Conservation (phyloP, 2,113 vertebrate species). For the Lophochroa leadbeateri region DNA sequence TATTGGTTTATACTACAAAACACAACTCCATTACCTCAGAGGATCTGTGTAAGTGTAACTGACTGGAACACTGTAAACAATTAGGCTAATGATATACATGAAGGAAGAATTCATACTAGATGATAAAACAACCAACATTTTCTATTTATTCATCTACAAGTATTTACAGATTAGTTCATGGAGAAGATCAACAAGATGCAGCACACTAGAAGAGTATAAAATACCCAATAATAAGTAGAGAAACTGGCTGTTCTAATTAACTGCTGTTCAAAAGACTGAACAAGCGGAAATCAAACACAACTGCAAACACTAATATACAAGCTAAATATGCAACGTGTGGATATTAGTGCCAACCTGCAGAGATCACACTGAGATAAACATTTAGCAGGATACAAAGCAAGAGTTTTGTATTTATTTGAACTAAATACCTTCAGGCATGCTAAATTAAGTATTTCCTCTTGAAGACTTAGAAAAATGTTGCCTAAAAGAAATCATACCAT, state of each 20-base stretch:
- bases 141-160: background rate
- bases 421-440: background rate
- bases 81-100: slow-evolving; percentile 41
- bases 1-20: slow-evolving; percentile 28
- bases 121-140: background rate
- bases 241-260: background rate
- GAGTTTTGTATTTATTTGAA: background rate
- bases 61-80: slow-evolving; percentile 45
- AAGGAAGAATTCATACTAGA: background rate
- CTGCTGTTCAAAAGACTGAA: background rate
- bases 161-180: background rate
- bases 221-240: background rate
- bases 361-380: background rate
- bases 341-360: background rate
- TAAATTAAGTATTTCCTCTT: background rate
- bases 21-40: slow-evolving; percentile 36
- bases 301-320: background rate
- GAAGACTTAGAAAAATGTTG: background rate
- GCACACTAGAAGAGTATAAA: background rate
- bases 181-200: background rate
- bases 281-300: background rate
- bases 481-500: background rate
- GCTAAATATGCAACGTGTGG: background rate
- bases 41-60: slow-evolving; percentile 37
- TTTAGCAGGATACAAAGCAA: background rate